Evolutionary conservation across 2,888 invertebrate species (phyloP), one percentile per base, ranked within the genome.

Genomic region (Asteroscopus sphinx): DNA sequence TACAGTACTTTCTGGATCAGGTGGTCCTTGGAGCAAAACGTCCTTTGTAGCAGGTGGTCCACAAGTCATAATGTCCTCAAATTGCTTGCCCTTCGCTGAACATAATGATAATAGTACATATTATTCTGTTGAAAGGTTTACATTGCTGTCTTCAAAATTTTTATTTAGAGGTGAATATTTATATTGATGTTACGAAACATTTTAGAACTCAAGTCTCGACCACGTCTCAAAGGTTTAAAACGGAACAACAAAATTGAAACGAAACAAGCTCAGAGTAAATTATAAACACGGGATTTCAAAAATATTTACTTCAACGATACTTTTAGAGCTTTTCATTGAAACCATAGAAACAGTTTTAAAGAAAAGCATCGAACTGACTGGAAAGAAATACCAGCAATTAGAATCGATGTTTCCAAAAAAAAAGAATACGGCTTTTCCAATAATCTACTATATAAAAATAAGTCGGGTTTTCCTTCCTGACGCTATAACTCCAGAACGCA

Each of bases 381-480:
- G 37, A 33, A 47, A 28, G 6, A 36, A 30, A 17, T 1, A 35
- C 28, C 11, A 54, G 21, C 16, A 13, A 37, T 17, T 17, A 47
- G 9, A 36, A 40, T 11, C 35, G 6, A 48, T 5, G 12, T 25
- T 11, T n/a, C 30, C 21, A 52, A n/a, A 26, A 47, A 35, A 17
- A 44, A 47, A 47, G 25, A 45, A 32, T 9, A 58, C 35, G 39
- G 35, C 5, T 68, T 60, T 64, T 52, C 61, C 47, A 40, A 53
- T 4, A 25, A 25, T 4, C 6, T 3, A 25, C 3, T 4, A 25
- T 25, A 3, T n/a, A n/a, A n/a, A n/a, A n/a, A n/a, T n/a, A n/a
- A n/a, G n/a, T n/a, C n/a, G n/a, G n/a, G n/a, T n/a, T n/a, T n/a
- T n/a, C n/a, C n/a, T n/a, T n/a, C n/a, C n/a, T n/a, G n/a, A n/a